Evolutionary conservation across 2,797 vertebrate genomes (phyloP), one percentile per base, ranked within the genome.

Genomic region (Eremophila alpestris): DNA sequence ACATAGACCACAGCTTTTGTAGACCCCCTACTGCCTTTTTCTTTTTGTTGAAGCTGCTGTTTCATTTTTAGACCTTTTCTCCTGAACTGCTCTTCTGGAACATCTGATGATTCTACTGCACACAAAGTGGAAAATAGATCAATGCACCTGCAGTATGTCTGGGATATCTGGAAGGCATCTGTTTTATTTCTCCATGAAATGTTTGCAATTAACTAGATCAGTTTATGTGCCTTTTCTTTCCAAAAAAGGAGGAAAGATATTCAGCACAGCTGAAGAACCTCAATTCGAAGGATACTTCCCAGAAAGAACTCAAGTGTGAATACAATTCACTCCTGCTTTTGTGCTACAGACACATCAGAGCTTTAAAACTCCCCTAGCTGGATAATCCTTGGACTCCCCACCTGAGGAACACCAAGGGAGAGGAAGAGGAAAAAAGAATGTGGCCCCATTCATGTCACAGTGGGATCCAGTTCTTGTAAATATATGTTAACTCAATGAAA

Each of bases 31-130:
- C 26, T 23, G 55, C n/a, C 0, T 2, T 73, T 54, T 64, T 48
- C 2, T 10, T 82, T 90, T 82, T 78, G 36, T 68, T 84, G 36
- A 67, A 76, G 29, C 21, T 1, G 3, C 48, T 78, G 45, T 74
- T 91, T 89, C 62, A 58, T 71, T 90, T 90, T 90, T 67, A 76
- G 29, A 16, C 18, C n/a, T 83, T 87, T 94, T 55, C 55, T 84
- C n/a, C 59, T 40, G 21, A 71, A 30, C 49, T 68, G 58, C 30
- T 85, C 7, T 75, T 56, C n/a, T 71, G 49, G 32, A 67, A 48
- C 51, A 60, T 69, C 32, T 76, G 59, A 83, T 41, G 27, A 48
- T 69, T 71, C 36, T 60, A 76, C n/a, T 24, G 55, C 68, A 94
- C 36, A 69, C 34, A 74, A 65, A 69, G 18, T 6, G 6, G 34